Evolutionary conservation across 2,797 vertebrate species (phyloP).

Genomic region (Morelia viridis): DNA sequence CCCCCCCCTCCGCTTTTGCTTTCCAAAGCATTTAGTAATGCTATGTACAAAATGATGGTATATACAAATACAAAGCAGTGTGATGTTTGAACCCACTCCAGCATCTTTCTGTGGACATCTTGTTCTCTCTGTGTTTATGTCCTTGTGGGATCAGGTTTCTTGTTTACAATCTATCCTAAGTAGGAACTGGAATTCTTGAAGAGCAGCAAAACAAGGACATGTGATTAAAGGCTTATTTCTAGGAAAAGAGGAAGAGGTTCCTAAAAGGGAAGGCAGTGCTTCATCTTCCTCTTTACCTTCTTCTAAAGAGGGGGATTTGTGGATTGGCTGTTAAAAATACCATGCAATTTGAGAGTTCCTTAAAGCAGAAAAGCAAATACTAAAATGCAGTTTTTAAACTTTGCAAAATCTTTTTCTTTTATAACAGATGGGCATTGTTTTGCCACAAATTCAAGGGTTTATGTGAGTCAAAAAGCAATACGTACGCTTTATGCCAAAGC

Average conservation of each 20-base stretch:
- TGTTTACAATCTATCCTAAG: conserved; percentile 66
- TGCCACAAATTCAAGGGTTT: not conserved
- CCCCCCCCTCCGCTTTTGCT: not conserved
- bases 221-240: conserved; percentile 66
- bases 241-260: conserved; percentile 62
- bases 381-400: not conserved
- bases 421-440: not conserved
- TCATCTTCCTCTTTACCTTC: conserved; percentile 21
- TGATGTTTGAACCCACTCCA: conserved; percentile 55
- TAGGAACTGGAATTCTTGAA: conserved; percentile 70
- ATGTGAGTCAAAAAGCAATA: not conserved
- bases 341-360: not conserved
- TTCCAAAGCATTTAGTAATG: conserved; percentile 38
- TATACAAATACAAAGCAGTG: conserved; percentile 50
- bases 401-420: not conserved
- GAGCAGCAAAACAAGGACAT: conserved; percentile 69
- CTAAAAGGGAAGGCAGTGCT: conserved; percentile 37
- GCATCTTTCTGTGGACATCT: conserved; percentile 62
- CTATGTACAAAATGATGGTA: conserved; percentile 32
- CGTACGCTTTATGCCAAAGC: not conserved
- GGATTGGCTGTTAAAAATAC: not conserved
- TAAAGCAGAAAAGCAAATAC: conserved; percentile 5
- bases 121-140: conserved; percentile 64
- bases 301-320: not conserved
- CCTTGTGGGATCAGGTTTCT: conserved; percentile 67